phyloP scores from a whole-genome alignment of 2,797 vertebrate species.

The Steatocranus sp. region DNA sequence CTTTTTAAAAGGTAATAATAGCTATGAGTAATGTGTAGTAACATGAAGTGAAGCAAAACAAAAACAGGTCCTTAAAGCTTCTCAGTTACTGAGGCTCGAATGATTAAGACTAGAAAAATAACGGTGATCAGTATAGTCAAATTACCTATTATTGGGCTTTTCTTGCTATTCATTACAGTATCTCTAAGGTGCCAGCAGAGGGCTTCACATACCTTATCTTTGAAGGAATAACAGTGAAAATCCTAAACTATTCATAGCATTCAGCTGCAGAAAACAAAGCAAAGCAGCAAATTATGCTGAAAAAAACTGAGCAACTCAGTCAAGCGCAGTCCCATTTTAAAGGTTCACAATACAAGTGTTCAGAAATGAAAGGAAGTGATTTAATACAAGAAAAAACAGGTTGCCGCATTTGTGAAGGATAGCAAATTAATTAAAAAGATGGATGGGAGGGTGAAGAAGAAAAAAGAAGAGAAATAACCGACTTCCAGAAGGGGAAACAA shows the following conservation, averaged over 20 bases:
- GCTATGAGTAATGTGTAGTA: accelerated
- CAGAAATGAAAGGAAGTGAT: neutral
- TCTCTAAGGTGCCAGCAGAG: neutral
- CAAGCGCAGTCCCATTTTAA: neutral
- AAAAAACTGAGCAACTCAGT: neutral
- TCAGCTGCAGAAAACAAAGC: neutral
- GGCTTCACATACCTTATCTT: neutral
- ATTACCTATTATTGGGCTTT: neutral
- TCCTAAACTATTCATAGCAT: neutral
- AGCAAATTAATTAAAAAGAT: slow-evolving; percentile 2
- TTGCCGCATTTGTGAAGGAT: neutral
- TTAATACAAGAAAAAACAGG: neutral
- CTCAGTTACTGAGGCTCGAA: neutral
- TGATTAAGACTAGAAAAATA: neutral
- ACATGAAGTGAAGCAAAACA: neutral
- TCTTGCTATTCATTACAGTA: neutral
- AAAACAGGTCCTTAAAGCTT: neutral
- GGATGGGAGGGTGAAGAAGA: neutral
- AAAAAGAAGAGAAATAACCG: neutral
- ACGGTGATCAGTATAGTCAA: neutral
- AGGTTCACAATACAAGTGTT: neutral
- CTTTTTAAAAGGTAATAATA: neutral
- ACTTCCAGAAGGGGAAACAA: slow-evolving; percentile 8
- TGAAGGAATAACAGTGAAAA: neutral
- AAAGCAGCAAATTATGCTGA: neutral